Evolutionary conservation across 2,113 vertebrate genomes (phyloP), one percentile per base, ranked within the genome.

Genomic region (Propithecus coquereli): DNA sequence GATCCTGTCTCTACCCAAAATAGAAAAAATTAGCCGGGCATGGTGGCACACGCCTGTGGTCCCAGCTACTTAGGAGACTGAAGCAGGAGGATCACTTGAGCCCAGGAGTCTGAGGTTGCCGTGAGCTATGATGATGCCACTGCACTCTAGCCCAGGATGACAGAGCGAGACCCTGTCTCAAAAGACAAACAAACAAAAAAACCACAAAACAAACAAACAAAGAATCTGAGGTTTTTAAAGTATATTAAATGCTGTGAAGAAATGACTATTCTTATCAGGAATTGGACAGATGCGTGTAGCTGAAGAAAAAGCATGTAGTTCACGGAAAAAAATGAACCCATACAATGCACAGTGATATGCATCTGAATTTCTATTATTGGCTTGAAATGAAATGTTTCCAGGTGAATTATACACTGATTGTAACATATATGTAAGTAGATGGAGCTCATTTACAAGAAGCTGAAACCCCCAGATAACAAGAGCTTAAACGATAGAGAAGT

Each of bases 261-360:
- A 66, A 54, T 32, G 61, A 6, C 14, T 10, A 3, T 32, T 8
- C 34, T 8, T 20, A 37, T 59, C 68, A 97, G 80, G 45, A 88
- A 80, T 3, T 52, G 37, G 59, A 18, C 17, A 40, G 37, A 6
- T 20, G 16, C 7, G 8, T 2, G 3, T 8, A 40, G 59, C 34
- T 50, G n/a, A 54, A 85, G 17, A 50, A 73, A 63, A 22, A 5
- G 1, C 25, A 7, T 12, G 12, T 8, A 3, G 23, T 27, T 45
- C 17, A 45, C 22, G 14, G 37, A 13, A 34, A 37, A 73, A 57
- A 74, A 80, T 4, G 8, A 8, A 65, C 13, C 43, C 22, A 12
- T 1, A 17, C 12, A 37, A 0, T 63, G 18, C 30, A 68, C 0
- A 5, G 20, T 2, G 34, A 79, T 34, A 5, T 27, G 3, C 20